These are phyloP conservation scores for Drosophila obscura DNA, from an alignment of 1,140 invertebrate species.

Conservation along the genomic window DNA sequence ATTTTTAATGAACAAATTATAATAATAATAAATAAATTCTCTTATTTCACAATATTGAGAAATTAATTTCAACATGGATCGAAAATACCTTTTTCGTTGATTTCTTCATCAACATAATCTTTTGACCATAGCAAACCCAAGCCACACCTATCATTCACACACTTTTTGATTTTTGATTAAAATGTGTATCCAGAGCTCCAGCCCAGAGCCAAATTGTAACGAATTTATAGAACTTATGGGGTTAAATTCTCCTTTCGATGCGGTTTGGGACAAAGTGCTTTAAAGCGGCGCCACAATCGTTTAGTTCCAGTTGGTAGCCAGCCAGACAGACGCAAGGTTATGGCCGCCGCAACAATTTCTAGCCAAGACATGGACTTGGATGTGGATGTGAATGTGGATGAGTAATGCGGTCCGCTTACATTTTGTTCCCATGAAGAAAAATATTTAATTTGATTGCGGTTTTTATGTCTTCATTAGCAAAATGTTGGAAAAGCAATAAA, in stretches of 20 bases:
- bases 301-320: conserved; percentile 62
- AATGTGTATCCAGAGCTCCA: background rate
- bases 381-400: conserved; percentile 28
- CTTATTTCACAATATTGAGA: no score
- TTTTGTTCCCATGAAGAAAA: conserved; percentile 79
- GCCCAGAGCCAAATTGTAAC: background rate
- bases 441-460: conserved; percentile 82
- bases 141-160: background rate
- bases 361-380: conserved; percentile 5
- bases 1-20: no score
- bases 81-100: no score
- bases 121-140: no score
- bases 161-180: conserved; percentile 1
- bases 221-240: conserved; percentile 6
- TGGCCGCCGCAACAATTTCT: conserved; percentile 2
- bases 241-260: conserved; percentile 14
- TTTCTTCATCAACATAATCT: no score
- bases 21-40: no score
- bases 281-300: conserved; percentile 57
- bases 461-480: conserved; percentile 82
- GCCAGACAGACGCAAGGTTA: conserved; percentile 55
- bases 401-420: conserved; percentile 69
- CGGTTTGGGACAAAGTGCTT: conserved; percentile 32
- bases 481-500: conserved; percentile 76
- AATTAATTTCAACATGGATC: no score